These are phyloP conservation scores for Pediacus dermestoides DNA, from an alignment of 2,888 invertebrate species.

Conservation along the genomic window DNA sequence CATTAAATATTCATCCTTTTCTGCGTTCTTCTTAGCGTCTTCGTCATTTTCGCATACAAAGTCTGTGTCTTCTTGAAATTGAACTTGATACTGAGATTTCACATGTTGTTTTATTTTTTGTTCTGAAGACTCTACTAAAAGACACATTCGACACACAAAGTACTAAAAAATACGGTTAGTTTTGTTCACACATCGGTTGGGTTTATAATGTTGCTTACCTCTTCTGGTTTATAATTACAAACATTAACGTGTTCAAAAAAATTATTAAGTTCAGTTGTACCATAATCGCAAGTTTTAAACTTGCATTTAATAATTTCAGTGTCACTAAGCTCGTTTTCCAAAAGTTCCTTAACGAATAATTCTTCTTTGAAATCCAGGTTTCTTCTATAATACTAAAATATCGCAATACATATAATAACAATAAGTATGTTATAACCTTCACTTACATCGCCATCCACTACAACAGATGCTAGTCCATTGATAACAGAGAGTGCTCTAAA, in stretches of 20 bases:
- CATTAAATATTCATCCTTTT: constrained; percentile 17
- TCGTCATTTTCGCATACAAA: constrained; percentile 17
- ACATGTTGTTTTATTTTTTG: constrained; percentile 35
- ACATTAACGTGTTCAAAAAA: constrained; percentile 37
- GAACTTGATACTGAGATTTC: constrained; percentile 19
- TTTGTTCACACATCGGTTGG: constrained; percentile 5
- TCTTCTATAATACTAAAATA: constrained; percentile 26
- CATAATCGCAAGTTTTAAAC: constrained; percentile 40
- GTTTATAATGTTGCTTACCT: constrained; percentile 26
- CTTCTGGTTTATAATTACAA: constrained; percentile 36
- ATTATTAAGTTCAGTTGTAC: constrained; percentile 30
- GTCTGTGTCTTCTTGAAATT: constrained; percentile 1
- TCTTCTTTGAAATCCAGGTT: constrained; percentile 27
- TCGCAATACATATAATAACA: constrained; percentile 4
- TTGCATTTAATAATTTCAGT: constrained; percentile 39
- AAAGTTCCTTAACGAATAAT: constrained; percentile 19
- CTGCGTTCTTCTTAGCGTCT: constrained; percentile 18
- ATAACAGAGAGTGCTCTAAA: constrained; percentile 30
- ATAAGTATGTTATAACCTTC: too few relatives aligned
- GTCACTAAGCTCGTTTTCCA: constrained; percentile 33
- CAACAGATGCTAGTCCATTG: constrained; percentile 9
- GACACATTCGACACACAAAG: constrained; percentile 40
- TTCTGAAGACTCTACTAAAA: constrained; percentile 29
- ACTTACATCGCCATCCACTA: constrained; percentile 8
- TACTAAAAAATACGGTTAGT: constrained; percentile 30